Conservation (phyloP, 2,113 vertebrate genomes). For the Melanerpes formicivorus region DNA sequence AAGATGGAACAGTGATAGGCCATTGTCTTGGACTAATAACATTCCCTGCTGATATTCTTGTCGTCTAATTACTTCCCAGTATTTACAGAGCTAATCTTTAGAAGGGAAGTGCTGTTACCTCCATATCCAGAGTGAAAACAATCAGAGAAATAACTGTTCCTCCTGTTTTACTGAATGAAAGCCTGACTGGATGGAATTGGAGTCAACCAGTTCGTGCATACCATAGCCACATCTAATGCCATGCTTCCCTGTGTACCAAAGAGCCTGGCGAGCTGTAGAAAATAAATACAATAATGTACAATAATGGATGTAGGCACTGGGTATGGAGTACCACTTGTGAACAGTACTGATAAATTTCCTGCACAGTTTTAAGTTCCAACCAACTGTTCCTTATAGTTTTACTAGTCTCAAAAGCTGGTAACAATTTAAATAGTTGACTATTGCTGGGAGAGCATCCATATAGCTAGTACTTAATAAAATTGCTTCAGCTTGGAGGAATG, state of each 20-base stretch:
- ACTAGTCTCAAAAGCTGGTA: neutral
- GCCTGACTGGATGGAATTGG: neutral
- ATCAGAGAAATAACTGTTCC: neutral
- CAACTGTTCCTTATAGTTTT: neutral
- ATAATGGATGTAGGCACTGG: rapidly evolving
- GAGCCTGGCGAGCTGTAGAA: neutral
- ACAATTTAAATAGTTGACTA: neutral
- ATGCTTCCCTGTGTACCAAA: neutral
- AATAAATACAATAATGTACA: neutral
- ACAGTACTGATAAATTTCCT: neutral
- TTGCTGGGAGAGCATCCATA: neutral
- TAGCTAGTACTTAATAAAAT: neutral
- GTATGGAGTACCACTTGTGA: neutral
- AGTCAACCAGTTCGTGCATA: neutral
- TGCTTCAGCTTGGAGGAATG: neutral
- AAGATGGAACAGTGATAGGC: neutral
- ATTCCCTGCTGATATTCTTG: neutral
- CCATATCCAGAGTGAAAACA: neutral
- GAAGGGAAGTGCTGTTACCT: neutral
- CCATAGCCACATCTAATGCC: neutral
- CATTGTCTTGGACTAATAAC: neutral
- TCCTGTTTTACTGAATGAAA: neutral
- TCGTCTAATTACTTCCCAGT: neutral
- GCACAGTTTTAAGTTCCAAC: neutral
- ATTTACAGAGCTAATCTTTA: neutral